phyloP scores from a whole-genome alignment of 1,140 invertebrate species.

The Metaphire vulgaris region DNA sequence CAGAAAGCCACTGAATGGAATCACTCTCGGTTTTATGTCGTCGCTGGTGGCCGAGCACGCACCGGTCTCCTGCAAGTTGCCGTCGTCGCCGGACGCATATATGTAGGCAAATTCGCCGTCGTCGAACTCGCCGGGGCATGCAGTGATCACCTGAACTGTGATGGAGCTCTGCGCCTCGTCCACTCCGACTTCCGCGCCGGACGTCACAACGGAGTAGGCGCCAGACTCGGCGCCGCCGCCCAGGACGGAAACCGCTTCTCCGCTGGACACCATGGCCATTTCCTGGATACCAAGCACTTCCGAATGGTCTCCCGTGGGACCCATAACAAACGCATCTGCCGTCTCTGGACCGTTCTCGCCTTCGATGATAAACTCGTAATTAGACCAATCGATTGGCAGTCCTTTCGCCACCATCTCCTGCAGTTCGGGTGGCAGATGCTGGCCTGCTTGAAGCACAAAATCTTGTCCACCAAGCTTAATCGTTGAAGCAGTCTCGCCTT shows the following conservation, averaged over 20 bases:
- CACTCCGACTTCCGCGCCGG: neutral
- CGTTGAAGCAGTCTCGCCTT: neutral
- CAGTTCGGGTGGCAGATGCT: constrained; percentile 15
- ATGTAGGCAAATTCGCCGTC: constrained; percentile 20
- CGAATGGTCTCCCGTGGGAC: neutral
- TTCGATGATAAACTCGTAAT: constrained; percentile 21
- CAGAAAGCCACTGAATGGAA: constrained; percentile 1
- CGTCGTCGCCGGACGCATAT: neutral
- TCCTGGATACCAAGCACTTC: neutral
- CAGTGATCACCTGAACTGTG: constrained; percentile 1
- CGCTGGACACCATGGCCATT: neutral
- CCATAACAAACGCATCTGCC: neutral
- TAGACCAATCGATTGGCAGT: constrained; percentile 15
- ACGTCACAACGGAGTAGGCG: neutral
- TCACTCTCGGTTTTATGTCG: neutral
- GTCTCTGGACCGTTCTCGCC: constrained; percentile 7
- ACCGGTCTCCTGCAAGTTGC: neutral
- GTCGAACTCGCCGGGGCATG: constrained; percentile 13
- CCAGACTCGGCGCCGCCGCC: neutral
- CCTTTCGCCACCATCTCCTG: constrained; percentile 19
- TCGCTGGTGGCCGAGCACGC: too few species aligned
- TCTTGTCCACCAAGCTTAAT: constrained; percentile 19
- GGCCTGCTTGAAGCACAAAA: constrained; percentile 17
- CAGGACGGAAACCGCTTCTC: neutral
- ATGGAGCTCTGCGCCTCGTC: neutral